Base-by-base conservation (phyloP, 2,797 vertebrate species). In the Halcyon badia region DNA sequence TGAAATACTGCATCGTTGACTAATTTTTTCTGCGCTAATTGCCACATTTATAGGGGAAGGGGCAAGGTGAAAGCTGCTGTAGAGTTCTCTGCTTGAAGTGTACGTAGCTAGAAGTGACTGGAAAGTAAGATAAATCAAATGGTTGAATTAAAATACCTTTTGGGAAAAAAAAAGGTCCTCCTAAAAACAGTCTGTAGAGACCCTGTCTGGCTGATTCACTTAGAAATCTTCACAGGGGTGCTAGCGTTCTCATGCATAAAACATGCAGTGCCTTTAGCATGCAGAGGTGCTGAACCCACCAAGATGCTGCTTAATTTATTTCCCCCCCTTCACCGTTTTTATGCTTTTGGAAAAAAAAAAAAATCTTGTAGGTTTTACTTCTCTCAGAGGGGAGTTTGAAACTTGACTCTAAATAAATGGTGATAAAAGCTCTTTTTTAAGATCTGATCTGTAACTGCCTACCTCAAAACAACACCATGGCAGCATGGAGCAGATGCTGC, bases 11-110 rank as follows among this genome's bases (percentile, higher is more conserved):
- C 79, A 22, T 39, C 65, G 79, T 28, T 62, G 54, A 61, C 79
- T 94, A 82, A 86, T 92, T 92, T 91, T 89, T 89, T 91, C 84
- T 83, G 56, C 76, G 75, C 83, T 94, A 94, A 88, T 95, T 95
- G 79, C 84, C 49, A 31, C 78, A 28, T 81, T 87, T 91, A 4
- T 86, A 60, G 76, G 76, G 78, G 56, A 88, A 84, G 61, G 70
- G 57, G 65, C 41, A 91, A 88, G 28, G 87, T 65, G 70, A 76
- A 88, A 76, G 62, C 58, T 90, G 65, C 60, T 37, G 39, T 2
- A 41, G 54, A 54, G 37, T 69, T 79, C 61, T 86, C 56, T 89
- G 66, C 64, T 90, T 73, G 78, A 95, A 83, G 54, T 70, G 51
- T 10, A 52, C 31, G 33, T 62, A 46, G 22, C 52, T 76, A 49